phyloP scores from a whole-genome alignment of 2,888 invertebrate species.

The Tetanocera ferruginea region DNA sequence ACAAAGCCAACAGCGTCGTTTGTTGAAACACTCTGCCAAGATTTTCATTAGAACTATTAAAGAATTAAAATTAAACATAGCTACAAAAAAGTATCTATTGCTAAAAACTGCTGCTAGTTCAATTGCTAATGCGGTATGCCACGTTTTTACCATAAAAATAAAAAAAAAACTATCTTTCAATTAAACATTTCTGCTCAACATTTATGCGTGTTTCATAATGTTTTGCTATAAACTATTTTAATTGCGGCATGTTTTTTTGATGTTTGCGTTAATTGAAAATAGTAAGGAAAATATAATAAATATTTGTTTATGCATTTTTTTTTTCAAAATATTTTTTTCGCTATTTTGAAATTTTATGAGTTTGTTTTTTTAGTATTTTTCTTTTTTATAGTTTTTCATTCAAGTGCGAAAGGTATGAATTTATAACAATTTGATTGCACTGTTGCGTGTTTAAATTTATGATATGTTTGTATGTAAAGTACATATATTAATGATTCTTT shows the following conservation, averaged over 20 bases:
- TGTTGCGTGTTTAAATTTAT: not conserved
- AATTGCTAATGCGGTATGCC: no score
- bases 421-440: not conserved
- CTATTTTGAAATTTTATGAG: not conserved
- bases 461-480: not conserved
- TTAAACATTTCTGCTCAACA: not conserved
- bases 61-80: no score
- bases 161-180: no score
- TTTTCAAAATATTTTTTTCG: not conserved
- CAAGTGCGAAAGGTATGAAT: not conserved
- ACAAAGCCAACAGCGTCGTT: no score
- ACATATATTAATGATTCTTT: not conserved
- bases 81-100: no score
- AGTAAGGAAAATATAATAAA: not conserved
- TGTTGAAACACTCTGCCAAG: no score
- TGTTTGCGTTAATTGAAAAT: not conserved
- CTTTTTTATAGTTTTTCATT: not conserved
- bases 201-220: not conserved
- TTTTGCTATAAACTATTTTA: constrained; percentile 31
- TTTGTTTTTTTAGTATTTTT: not conserved
- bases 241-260: constrained; percentile 29
- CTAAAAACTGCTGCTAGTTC: no score
- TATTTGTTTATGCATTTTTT: not conserved
- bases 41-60: no score
- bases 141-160: no score